Percentiles rank a stretch among this genome's conserved stretches.
Conservation (phyloP, 2,888 invertebrate species). For the Apodemia mormo region DNA sequence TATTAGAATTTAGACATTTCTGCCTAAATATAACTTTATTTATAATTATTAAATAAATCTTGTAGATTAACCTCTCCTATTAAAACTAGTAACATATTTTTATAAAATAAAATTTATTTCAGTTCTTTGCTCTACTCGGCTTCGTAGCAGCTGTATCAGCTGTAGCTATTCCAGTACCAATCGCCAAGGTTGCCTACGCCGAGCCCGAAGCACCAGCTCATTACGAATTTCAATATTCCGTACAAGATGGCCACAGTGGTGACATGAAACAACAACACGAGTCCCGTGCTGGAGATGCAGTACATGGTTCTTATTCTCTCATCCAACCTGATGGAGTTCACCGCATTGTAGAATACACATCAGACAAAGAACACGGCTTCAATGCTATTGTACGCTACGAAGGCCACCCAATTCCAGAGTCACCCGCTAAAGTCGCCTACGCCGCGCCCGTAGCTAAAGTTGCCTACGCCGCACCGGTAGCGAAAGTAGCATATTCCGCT, state of each 20-base stretch:
- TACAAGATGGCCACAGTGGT: constrained; percentile 68
- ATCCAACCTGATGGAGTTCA: constrained; percentile 71
- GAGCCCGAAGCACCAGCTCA: constrained; percentile 63
- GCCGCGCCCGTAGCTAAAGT: constrained; percentile 46
- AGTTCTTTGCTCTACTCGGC: constrained; percentile 58
- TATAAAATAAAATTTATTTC: constrained; percentile 30
- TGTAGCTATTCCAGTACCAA: constrained; percentile 42
- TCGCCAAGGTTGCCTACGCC: constrained; percentile 56
- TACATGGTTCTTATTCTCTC: constrained; percentile 74
- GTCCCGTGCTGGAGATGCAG: constrained; percentile 63
- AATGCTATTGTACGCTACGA: constrained; percentile 73
- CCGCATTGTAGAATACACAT: constrained; percentile 72
- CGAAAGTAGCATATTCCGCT: constrained; percentile 42
- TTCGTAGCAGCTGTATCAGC: constrained; percentile 49
- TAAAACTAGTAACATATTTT: too few relatives aligned
- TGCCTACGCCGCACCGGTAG: constrained; percentile 46
- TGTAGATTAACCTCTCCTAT: too few relatives aligned
- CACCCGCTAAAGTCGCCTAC: constrained; percentile 44
- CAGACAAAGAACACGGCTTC: constrained; percentile 69
- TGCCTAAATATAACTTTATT: too few relatives aligned
- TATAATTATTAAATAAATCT: too few relatives aligned
- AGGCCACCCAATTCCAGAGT: constrained; percentile 52
- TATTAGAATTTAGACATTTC: too few relatives aligned
- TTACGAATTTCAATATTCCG: constrained; percentile 71
- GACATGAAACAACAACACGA: constrained; percentile 75